Base-by-base conservation (phyloP, 2,888 invertebrate species). In the Cryptocephalus moraei region DNA sequence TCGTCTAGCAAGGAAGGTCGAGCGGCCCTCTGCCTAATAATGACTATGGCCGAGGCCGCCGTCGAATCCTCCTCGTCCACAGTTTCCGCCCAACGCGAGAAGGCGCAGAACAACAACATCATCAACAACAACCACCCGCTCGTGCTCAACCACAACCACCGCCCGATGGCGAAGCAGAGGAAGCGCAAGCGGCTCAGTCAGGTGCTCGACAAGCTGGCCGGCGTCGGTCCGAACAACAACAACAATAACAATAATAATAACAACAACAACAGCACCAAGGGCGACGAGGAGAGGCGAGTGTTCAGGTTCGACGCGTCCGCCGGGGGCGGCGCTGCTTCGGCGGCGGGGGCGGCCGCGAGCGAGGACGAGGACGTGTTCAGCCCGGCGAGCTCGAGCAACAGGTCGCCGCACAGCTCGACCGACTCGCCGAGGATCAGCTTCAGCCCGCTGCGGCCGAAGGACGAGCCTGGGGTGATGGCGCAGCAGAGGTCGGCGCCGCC, bases 141-240 rank as follows among this genome's bases (percentile, higher is more conserved):
- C 53, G 76, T 77, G 50, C 74, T 77, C 53, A 81, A 81, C 58
- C 76, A 80, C 52, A 81, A 81, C 59, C 75, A 81, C 58, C 73
- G 75, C 41, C 67, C 69, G 53, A 76, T 78, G 71, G 54, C 48
- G 12, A 56, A 53, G 36, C 80, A 82, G 56, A 76, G 83, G 55
- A 91, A 90, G 67, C 79, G 87, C 54, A 83, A 87, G 65, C 77
- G 90, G 38, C 75, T 91, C 12, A 87, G 86, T 46, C 85, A 84
- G 51, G 84, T 91, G 14, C 73, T 91, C 50, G 88, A 90, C 64
- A 87, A 85, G 60, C 76, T 90, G 4, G 75, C 77, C 13, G 76
- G 75, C 8, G 52, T 50, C 14, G 53, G 52, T 11, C 49, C 63
- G 60, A 45, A 64, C 60, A 34, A 77, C 61, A 76, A 75, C 61